A percentile compares a stretch with the other conserved stretches of the same genome.
Conservation (phyloP, 2,113 vertebrate genomes). For the Alligator mississippiensis region DNA sequence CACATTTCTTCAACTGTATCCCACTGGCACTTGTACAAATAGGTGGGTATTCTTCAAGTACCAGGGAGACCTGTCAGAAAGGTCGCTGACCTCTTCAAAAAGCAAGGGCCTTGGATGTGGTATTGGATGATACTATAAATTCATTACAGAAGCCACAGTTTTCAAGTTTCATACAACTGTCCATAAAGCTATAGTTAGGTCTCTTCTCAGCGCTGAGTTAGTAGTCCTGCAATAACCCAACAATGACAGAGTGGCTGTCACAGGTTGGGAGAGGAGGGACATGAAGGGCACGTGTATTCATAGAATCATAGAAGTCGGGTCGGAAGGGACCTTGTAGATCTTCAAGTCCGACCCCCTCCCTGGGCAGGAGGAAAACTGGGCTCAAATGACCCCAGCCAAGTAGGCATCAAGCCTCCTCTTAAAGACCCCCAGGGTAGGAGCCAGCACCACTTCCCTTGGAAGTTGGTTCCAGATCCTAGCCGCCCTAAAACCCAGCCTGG, state of each 20-base stretch:
- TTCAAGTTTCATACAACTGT: not conserved
- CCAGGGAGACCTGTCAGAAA: accelerated
- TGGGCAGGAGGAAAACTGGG: too few species aligned
- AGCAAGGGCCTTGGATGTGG: too few species aligned
- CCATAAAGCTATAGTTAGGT: not conserved
- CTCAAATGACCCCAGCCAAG: too few species aligned
- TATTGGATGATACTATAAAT: accelerated
- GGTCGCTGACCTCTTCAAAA: not conserved
- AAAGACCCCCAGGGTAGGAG: too few species aligned
- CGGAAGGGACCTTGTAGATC: too few species aligned
- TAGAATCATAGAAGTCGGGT: too few species aligned
- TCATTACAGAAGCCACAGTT: accelerated
- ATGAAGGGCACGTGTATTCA: not conserved
- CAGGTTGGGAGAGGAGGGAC: not conserved
- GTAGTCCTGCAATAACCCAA: not conserved
- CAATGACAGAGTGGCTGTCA: not conserved
- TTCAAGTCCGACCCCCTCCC: too few species aligned
- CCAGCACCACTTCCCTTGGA: too few species aligned
- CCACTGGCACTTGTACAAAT: not conserved
- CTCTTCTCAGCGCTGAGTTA: not conserved
- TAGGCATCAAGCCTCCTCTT: too few species aligned
- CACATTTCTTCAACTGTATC: not conserved
- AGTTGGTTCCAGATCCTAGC: too few species aligned
- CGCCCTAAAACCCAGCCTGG: too few species aligned
- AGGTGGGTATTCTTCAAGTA: too few species aligned